A percentile compares a stretch with the other conserved stretches of the same genome.
These are phyloP conservation scores for Andrena haemorrhoa DNA, from an alignment of 2,888 invertebrate species.

Conservation along the genomic window DNA sequence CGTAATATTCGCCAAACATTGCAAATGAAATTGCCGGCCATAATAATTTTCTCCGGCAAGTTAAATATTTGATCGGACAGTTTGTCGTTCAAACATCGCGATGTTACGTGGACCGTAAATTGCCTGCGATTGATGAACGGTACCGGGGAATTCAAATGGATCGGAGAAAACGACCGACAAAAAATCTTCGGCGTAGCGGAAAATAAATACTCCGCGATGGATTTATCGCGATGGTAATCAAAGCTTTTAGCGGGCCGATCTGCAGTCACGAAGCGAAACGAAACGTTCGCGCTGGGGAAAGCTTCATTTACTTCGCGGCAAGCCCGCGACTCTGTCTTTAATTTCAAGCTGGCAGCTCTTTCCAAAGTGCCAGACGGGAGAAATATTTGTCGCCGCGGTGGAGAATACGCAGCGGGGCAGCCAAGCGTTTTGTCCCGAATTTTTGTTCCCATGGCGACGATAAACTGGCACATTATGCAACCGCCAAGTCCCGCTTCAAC, in stretches of 20 bases:
- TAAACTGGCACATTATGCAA: conserved; percentile 55
- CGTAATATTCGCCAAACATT: neutral
- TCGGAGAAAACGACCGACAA: neutral
- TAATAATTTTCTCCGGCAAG: conserved; percentile 15
- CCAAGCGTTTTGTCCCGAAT: conserved; percentile 20
- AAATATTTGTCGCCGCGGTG: neutral
- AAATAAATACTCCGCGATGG: conserved; percentile 12
- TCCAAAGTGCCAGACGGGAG: neutral
- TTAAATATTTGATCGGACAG: conserved; percentile 27
- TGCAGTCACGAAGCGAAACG: conserved; percentile 4
- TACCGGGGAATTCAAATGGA: conserved; percentile 14
- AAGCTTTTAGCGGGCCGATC: conserved; percentile 7
- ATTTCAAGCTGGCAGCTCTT: neutral
- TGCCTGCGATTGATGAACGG: conserved; percentile 2
- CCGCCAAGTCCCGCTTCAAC: conserved; percentile 20
- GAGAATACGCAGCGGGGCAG: neutral
- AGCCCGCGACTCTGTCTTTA: too few species aligned
- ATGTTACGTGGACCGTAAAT: conserved; percentile 15
- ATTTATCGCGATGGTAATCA: conserved; percentile 30
- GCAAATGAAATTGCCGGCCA: neutral
- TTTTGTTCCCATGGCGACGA: conserved; percentile 36
- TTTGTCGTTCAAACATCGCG: conserved; percentile 24
- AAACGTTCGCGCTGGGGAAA: neutral
- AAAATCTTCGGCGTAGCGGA: neutral
- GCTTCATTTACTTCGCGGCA: neutral